A percentile compares a stretch with the other conserved stretches of the same genome.
These are phyloP conservation scores for Herpailurus yagouaroundi DNA, from an alignment of 2,113 vertebrate species.

Conservation along the genomic window DNA sequence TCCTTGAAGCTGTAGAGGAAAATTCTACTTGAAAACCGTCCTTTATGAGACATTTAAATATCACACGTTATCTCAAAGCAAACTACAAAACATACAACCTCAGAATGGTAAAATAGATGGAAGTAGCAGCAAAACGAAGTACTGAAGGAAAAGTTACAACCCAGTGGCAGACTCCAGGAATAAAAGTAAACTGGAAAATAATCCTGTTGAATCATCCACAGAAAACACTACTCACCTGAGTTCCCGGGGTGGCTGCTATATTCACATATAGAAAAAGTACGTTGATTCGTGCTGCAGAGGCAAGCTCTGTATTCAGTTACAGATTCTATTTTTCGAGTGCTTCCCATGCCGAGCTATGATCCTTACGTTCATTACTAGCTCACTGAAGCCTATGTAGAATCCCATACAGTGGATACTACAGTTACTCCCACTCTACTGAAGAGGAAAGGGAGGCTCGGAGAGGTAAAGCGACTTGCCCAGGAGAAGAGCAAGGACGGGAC, in stretches of 20 bases:
- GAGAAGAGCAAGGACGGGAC: background rate
- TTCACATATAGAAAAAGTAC: accelerated
- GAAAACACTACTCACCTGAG: background rate
- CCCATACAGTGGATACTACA: accelerated
- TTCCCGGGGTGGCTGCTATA: no score
- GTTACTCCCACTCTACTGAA: no score
- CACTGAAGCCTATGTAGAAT: accelerated
- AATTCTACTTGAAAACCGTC: background rate
- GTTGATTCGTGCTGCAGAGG: background rate
- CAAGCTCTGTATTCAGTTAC: accelerated
- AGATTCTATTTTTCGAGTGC: accelerated
- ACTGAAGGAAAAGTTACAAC: no score
- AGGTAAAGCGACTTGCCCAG: background rate
- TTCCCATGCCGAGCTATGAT: accelerated
- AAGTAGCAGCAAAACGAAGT: background rate
- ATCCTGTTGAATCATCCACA: background rate
- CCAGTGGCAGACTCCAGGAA: background rate
- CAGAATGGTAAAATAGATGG: background rate
- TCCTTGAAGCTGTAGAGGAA: background rate
- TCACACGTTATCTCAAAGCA: background rate
- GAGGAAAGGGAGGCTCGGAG: no score
- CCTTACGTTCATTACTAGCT: accelerated
- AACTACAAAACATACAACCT: background rate
- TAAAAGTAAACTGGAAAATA: background rate
- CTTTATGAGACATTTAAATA: background rate